Conservation (phyloP, 1,140 invertebrate species). For the Cherax quadricarinatus region DNA sequence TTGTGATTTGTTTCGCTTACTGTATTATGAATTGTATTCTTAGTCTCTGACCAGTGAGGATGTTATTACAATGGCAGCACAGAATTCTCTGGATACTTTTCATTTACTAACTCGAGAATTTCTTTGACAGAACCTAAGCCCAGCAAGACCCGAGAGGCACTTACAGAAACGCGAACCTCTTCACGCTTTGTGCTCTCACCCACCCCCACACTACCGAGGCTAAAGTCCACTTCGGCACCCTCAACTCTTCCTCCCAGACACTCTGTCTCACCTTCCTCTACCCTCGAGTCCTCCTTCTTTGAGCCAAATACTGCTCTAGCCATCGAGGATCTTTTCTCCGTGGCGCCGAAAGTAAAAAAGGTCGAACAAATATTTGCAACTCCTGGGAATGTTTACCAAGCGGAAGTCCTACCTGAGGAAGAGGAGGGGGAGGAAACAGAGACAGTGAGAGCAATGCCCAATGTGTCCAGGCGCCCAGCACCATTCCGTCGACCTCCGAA, state of each 20-base stretch:
- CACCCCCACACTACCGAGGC: slow-evolving; percentile 27
- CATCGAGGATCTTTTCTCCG: slow-evolving; percentile 51
- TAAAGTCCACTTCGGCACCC: slow-evolving; percentile 28
- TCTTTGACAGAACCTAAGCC: slow-evolving; percentile 42
- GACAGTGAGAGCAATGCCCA: background rate
- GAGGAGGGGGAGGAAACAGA: background rate
- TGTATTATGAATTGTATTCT: no score
- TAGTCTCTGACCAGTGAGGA: no score
- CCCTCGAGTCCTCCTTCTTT: slow-evolving; percentile 59
- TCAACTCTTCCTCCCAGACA: background rate
- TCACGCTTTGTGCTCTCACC: slow-evolving; percentile 18
- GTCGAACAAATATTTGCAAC: background rate
- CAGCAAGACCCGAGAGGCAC: slow-evolving; percentile 3
- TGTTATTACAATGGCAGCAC: no score
- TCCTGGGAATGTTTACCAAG: background rate
- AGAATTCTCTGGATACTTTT: no score
- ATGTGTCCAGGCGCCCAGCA: background rate
- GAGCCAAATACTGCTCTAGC: slow-evolving; percentile 35
- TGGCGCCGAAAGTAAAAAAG: background rate
- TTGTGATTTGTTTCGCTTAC: no score
- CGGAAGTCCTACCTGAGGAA: background rate
- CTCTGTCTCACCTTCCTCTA: background rate
- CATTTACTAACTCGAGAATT: background rate
- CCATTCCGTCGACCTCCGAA: slow-evolving; percentile 14
- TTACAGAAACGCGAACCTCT: background rate